Percentiles rank a stretch among this genome's conserved stretches.
Conservation (phyloP, 2,888 invertebrate species). For the Deilephila porcellus region DNA sequence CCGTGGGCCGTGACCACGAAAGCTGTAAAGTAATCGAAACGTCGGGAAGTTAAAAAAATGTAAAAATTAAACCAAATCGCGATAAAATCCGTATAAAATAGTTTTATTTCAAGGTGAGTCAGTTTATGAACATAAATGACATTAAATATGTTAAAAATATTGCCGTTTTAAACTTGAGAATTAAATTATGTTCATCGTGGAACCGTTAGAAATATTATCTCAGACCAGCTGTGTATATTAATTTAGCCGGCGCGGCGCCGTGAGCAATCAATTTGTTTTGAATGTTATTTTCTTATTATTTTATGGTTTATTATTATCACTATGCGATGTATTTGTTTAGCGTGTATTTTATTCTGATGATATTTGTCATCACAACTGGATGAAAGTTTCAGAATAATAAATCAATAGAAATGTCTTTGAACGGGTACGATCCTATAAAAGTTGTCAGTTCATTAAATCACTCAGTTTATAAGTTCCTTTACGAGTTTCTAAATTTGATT, state of each 20-base stretch:
- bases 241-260: not conserved
- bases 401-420: not conserved
- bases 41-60: too few species aligned
- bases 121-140: slow-evolving; percentile 24
- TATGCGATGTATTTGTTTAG: not conserved
- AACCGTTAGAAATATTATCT: slow-evolving; percentile 29
- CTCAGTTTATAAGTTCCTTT: not conserved
- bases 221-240: slow-evolving; percentile 4
- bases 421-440: not conserved
- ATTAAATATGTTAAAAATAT: not conserved
- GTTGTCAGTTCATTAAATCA: not conserved
- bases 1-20: too few species aligned
- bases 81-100: too few species aligned
- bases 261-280: slow-evolving; percentile 12
- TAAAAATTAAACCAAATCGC: too few species aligned
- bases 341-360: not conserved
- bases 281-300: not conserved
- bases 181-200: not conserved
- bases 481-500: not conserved
- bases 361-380: not conserved
- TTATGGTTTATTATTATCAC: not conserved
- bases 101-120: slow-evolving; percentile 93
- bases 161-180: slow-evolving; percentile 25
- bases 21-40: too few species aligned
- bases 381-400: not conserved